Conservation (phyloP, 2,888 invertebrate genomes). For the Tetragonula carbonaria region DNA sequence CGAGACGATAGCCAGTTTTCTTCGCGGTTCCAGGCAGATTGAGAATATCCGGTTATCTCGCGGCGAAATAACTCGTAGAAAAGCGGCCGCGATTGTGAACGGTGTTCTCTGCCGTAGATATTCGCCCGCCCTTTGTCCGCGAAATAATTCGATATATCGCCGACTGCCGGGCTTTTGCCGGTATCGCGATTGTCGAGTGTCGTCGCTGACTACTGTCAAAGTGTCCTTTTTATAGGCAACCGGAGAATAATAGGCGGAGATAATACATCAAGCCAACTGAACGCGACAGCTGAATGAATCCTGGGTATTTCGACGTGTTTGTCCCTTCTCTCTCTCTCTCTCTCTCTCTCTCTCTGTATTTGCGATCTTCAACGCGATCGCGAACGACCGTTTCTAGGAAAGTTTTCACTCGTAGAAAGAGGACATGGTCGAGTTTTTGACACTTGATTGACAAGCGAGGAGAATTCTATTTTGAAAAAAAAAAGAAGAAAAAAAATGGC, state of each 20-base stretch:
- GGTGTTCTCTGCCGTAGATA: slow-evolving; percentile 10
- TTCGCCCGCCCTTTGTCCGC: slow-evolving; percentile 24
- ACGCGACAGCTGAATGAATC: slow-evolving; percentile 74
- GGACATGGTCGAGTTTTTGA: background rate
- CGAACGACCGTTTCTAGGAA: background rate
- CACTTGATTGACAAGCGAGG: too few species aligned
- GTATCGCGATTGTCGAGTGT: slow-evolving; percentile 38
- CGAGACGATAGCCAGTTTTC: background rate
- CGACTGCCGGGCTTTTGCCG: slow-evolving; percentile 4
- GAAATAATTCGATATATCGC: slow-evolving; percentile 44
- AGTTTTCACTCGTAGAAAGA: too few species aligned
- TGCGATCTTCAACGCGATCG: too few species aligned
- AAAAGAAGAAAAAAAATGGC: too few species aligned
- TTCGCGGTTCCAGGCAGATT: background rate
- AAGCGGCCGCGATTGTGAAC: background rate
- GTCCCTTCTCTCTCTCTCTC: slow-evolving; percentile 15
- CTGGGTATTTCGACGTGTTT: slow-evolving; percentile 24
- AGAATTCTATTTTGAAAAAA: too few species aligned
- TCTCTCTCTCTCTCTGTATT: too few species aligned
- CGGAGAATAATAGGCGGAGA: slow-evolving; percentile 72
- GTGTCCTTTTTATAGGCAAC: slow-evolving; percentile 45
- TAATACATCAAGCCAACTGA: slow-evolving; percentile 76
- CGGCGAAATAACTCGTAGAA: slow-evolving; percentile 6
- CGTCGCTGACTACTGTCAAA: slow-evolving; percentile 18
- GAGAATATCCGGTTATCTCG: background rate